Base-by-base conservation (phyloP, 1,140 invertebrate species). In the Eciton burchellii region DNA sequence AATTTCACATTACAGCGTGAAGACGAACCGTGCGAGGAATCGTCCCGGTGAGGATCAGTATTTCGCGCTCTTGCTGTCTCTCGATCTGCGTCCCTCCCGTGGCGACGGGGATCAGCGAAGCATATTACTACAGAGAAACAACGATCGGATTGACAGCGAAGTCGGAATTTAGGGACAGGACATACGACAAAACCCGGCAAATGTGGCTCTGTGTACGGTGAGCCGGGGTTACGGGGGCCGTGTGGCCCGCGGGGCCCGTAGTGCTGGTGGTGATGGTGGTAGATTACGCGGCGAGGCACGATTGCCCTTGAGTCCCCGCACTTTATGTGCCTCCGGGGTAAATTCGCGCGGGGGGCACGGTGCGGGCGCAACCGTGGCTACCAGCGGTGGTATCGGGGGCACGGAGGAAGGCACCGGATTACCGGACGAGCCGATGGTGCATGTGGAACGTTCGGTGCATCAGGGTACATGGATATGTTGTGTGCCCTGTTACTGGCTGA, bases 391-490 rank as follows among this genome's bases (percentile, higher is more conserved):
- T 3, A 19, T 56, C 19, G 54, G 41, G 24, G 81, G 73, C 45
- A 74, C 82, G 49, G 77, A 66, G 19, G 83, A 87, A 41, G 81
- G 62, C 57, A 26, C 74, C 84, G 82, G 87, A 26, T 57, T 85
- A 16, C 84, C 86, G 9, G 92, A 92, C 62, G 92, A 93, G 81
- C 90, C 91, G 14, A 92, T 92, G 91, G 88, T 92, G 16, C 90
- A 91, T 12, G 83, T 91, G 21, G 92, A 92, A 45, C 87, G 91
- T 56, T 77, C 74, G n/a, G 77, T 71, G 52, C 90, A 90, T n/a
- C 68, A 89, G n/a, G 93, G 95, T 45, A 94, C 94, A 26, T 95
- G 95, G 95, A 94, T 95, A 76, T 95, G 95, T 77, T 95, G 95
- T 84, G 92, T 95, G 47, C 95, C 95, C 3, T 95, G 95, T 72